A percentile compares a stretch with the other conserved stretches of the same genome.
phyloP scores from a whole-genome alignment of 2,797 vertebrate species.

The Lepilemur ruficaudatus region DNA sequence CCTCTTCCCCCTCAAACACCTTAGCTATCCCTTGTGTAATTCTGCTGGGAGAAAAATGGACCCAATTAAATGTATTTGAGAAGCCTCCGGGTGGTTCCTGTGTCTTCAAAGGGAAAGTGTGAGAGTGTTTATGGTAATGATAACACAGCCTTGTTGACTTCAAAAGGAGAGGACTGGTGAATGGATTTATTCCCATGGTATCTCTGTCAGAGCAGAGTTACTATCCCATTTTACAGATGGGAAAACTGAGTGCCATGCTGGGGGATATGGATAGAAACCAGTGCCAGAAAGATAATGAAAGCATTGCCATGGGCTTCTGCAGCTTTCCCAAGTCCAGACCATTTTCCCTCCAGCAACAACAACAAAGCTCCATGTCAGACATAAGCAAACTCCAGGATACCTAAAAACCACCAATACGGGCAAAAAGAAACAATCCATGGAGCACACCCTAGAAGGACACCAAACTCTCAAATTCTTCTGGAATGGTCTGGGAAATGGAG shows the following conservation, averaged over 20 bases:
- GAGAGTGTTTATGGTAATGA: constrained; percentile 62
- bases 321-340: constrained; percentile 18
- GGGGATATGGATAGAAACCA: background rate
- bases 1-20: constrained; percentile 40
- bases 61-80: constrained; percentile 77
- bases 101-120: constrained; percentile 76
- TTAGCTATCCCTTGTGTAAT: constrained; percentile 32
- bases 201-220: constrained; percentile 31
- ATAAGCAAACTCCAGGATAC: background rate
- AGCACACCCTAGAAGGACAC: background rate
- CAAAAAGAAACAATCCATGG: background rate
- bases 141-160: constrained; percentile 49
- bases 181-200: constrained; percentile 20
- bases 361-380: background rate
- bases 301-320: background rate
- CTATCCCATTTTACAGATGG: constrained; percentile 63
- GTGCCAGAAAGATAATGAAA: constrained; percentile 33
- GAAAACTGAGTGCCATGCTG: constrained; percentile 30
- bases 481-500: background rate
- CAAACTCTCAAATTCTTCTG: background rate
- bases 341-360: background rate
- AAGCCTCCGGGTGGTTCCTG: constrained; percentile 70
- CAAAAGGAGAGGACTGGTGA: constrained; percentile 42
- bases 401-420: background rate
- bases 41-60: constrained; percentile 72